These are phyloP conservation scores for Fragum fragum DNA, from an alignment of 2,888 invertebrate species.

Conservation along the genomic window DNA sequence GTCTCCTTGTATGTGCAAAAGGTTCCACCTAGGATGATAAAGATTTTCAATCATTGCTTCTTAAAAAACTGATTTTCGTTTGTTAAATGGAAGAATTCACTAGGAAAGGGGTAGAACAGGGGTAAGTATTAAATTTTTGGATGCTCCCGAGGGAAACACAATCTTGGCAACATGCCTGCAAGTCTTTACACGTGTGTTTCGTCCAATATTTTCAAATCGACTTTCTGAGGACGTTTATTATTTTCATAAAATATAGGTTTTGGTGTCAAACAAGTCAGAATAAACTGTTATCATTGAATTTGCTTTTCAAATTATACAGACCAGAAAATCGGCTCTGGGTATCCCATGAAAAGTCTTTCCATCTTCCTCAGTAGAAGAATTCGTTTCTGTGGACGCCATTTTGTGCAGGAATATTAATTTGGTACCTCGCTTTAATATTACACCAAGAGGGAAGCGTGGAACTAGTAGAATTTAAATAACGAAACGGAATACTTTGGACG, in stretches of 20 bases:
- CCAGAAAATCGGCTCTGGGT: constrained; percentile 82
- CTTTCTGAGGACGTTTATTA: not conserved
- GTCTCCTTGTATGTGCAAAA: too few relatives aligned
- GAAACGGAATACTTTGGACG: not conserved
- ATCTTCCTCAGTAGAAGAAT: constrained; percentile 25
- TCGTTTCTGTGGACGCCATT: constrained; percentile 56
- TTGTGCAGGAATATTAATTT: constrained; percentile 9
- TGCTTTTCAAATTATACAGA: constrained; percentile 29
- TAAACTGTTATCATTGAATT: too few relatives aligned
- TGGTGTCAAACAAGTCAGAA: too few relatives aligned
- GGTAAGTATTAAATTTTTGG: too few relatives aligned
- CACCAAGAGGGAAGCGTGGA: not conserved
- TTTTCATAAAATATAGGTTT: too few relatives aligned
- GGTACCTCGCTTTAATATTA: not conserved
- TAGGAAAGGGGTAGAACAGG: too few relatives aligned
- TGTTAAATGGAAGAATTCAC: too few relatives aligned
- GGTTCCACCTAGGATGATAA: too few relatives aligned
- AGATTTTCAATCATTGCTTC: too few relatives aligned
- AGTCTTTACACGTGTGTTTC: constrained; percentile 23
- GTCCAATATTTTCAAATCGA: not conserved
- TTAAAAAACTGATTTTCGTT: too few relatives aligned
- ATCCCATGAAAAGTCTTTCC: constrained; percentile 73
- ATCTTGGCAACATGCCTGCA: constrained; percentile 1
- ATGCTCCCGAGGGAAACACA: too few relatives aligned
- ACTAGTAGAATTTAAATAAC: not conserved